Evolutionary conservation across 1,140 invertebrate genomes (phyloP), one percentile per base, ranked within the genome.

Genomic region (Berghia stephanieae): DNA sequence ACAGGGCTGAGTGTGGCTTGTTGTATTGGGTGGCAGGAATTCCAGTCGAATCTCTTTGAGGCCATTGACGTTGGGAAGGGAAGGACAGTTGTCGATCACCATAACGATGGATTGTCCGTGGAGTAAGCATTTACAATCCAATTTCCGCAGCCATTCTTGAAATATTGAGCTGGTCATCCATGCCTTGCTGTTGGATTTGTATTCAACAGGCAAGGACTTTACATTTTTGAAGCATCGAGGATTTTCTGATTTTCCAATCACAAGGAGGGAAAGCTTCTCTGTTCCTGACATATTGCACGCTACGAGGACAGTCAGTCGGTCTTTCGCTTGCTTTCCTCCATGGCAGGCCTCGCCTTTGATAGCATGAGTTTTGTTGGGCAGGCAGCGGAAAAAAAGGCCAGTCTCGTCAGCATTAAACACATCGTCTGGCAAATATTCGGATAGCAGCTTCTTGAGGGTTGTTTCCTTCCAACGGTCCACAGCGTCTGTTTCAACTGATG

Each of bases 211-310:
- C n/a, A n/a, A n/a, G n/a, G n/a, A n/a, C n/a, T n/a, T n/a, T n/a
- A n/a, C n/a, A 79, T 83, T 86, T 82, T 90, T 90, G 80, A 91
- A 91, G 83, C 89, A 91, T 31, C 86, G 81, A 57, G 89, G 90
- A 42, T 89, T 90, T 81, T 80, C 77, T 18, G 81, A 88, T 83
- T 91, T 91, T 78, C 90, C 90, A 73, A 91, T 90, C 6, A 91
- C 80, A 86, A 86, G 13, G 89, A 75, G 85, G 91, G 91, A 75
- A 34, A 46, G 13, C 36, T 71, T 71, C 36, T 91, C 87, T 40
- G 84, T 86, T 8, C 90, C 89, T 27, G 79, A 80, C 83, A 87
- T 88, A 80, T 91, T 91, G 60, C 83, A 76, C 66, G 80, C 84
- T 27, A 91, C 77, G 63, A 91, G 79, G 68, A 91, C 80, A 43